phyloP scores from a whole-genome alignment of 2,113 vertebrate species.

The Steatornis caripensis region DNA sequence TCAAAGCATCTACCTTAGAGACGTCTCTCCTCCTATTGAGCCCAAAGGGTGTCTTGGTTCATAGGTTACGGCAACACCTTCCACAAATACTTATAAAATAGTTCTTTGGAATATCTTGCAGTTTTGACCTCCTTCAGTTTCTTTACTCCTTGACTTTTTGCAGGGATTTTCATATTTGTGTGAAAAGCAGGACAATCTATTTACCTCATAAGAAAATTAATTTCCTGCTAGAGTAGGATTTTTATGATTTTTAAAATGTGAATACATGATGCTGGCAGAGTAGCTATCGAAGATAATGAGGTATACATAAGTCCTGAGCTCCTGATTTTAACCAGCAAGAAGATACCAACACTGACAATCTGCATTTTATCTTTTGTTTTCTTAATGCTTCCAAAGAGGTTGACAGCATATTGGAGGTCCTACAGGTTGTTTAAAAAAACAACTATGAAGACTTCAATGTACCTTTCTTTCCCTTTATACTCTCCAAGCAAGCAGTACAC shows the following conservation, averaged over 20 bases:
- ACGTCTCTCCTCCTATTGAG: background rate
- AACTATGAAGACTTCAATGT: background rate
- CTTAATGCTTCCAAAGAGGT: background rate
- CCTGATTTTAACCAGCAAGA: background rate
- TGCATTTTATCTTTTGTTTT: background rate
- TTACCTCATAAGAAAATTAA: background rate
- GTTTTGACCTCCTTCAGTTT: background rate
- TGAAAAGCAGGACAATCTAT: background rate
- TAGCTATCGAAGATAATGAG: background rate
- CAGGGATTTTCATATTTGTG: background rate
- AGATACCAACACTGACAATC: background rate
- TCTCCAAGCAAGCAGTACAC: background rate
- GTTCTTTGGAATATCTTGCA: background rate
- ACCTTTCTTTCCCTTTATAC: background rate
- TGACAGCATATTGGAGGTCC: background rate
- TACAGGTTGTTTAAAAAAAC: background rate
- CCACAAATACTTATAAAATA: background rate
- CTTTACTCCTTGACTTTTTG: background rate
- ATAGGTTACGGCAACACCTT: background rate
- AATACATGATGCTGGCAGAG: background rate
- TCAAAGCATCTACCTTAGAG: background rate
- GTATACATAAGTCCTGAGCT: background rate
- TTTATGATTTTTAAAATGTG: background rate
- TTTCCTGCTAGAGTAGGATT: background rate
- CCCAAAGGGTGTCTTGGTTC: background rate